Percentiles rank a stretch among this genome's conserved stretches.
Conservation (phyloP, 2,113 vertebrate genomes). For the Microcebus lehilahytsara region DNA sequence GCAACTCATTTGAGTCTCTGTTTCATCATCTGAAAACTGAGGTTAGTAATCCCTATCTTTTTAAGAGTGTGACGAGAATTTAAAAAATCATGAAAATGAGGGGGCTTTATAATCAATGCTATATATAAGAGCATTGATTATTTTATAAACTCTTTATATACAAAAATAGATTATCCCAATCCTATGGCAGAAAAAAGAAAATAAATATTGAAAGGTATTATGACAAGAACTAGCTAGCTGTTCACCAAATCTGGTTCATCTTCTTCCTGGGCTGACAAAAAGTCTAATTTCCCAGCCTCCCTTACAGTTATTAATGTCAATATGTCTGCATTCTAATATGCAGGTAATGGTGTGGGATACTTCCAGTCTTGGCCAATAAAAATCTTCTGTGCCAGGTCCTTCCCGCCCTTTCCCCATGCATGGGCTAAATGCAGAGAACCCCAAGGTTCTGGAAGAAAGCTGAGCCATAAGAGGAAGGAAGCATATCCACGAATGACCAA, state of each 20-base stretch:
- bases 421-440: background rate
- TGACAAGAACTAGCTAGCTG: background rate
- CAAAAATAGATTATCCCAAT: background rate
- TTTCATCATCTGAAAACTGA: background rate
- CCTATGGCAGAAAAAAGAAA: background rate
- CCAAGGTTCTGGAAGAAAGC: background rate
- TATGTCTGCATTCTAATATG: background rate
- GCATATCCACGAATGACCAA: background rate
- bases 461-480: background rate
- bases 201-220: background rate
- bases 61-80: background rate
- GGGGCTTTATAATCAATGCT: background rate
- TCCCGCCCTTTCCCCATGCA: background rate
- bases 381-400: background rate
- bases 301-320: background rate
- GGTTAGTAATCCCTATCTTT: background rate
- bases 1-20: background rate
- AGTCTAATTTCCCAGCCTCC: background rate
- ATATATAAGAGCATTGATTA: background rate
- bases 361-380: background rate
- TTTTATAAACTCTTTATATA: background rate
- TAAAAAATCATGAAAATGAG: constrained; percentile 2
- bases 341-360: background rate
- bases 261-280: background rate
- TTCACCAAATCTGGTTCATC: too few relatives aligned